Conservation (phyloP, 2,113 vertebrate genomes). For the Cyanistes caeruleus region DNA sequence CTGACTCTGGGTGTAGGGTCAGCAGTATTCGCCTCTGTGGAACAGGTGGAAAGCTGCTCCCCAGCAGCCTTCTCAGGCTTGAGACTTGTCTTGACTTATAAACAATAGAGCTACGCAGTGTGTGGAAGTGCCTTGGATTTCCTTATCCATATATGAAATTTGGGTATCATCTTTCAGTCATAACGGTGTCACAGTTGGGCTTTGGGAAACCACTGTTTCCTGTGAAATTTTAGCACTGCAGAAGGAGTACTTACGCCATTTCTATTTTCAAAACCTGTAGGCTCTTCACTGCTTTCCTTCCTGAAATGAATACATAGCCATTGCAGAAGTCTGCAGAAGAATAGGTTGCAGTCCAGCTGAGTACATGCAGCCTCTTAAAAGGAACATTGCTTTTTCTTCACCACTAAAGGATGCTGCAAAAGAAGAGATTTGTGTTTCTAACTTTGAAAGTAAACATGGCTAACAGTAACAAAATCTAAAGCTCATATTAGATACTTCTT, state of each 20-base stretch:
- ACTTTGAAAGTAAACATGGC: neutral
- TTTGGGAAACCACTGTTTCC: neutral
- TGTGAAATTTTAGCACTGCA: neutral
- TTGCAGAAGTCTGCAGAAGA: neutral
- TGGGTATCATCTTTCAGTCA: accelerated
- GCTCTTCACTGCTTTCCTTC: neutral
- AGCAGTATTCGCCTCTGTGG: neutral
- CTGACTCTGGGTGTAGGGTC: neutral
- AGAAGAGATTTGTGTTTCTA: neutral
- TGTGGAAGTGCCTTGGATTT: too few relatives aligned
- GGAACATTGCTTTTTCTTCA: neutral
- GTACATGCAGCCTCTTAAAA: neutral
- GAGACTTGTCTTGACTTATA: too few relatives aligned
- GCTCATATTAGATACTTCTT: neutral
- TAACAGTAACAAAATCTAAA: neutral
- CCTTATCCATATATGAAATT: neutral
- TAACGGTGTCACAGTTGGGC: accelerated
- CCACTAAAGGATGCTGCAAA: neutral
- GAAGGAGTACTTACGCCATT: neutral
- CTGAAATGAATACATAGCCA: neutral
- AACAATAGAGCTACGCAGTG: neutral
- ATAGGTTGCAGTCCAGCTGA: neutral
- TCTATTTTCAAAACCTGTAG: neutral
- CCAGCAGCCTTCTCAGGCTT: neutral
- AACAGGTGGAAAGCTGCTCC: neutral